Conservation (phyloP, 1,140 invertebrate species). For the Drosophila suzukii region DNA sequence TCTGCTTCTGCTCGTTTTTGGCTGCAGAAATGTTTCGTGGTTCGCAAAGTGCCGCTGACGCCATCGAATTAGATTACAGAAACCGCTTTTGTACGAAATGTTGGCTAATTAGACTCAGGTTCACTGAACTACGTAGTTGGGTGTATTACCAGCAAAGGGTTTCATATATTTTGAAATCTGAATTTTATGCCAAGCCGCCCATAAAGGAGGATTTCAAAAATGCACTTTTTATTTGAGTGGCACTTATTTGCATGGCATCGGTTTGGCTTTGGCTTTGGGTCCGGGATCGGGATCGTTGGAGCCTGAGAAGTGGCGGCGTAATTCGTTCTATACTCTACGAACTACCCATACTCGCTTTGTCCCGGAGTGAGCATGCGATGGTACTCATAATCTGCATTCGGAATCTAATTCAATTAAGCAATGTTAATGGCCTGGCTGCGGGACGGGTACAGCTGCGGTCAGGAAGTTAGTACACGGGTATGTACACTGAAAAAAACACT, state of each 20-base stretch:
- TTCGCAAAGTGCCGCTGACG: constrained; percentile 45
- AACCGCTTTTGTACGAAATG: constrained; percentile 43
- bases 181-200: constrained; percentile 5
- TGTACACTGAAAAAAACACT: not conserved
- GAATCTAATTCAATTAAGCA: constrained; percentile 81
- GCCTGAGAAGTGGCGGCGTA: constrained; percentile 27
- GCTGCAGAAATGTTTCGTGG: constrained; percentile 46
- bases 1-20: constrained; percentile 34
- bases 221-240: not conserved
- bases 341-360: constrained; percentile 23
- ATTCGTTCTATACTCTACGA: constrained; percentile 21
- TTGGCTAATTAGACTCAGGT: constrained; percentile 47
- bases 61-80: constrained; percentile 53
- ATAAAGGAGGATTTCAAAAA: not conserved
- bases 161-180: constrained; percentile 8
- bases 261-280: not conserved
- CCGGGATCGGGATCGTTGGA: not conserved
- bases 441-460: constrained; percentile 60
- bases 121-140: constrained; percentile 26
- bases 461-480: constrained; percentile 13
- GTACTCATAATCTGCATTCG: constrained; percentile 72
- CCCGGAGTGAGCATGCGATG: constrained; percentile 54
- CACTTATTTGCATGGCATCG: constrained; percentile 34
- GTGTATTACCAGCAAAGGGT: constrained; percentile 4
- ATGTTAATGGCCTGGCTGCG: constrained; percentile 75